Conservation (phyloP, 2,888 invertebrate genomes). For the Parnassius apollo region DNA sequence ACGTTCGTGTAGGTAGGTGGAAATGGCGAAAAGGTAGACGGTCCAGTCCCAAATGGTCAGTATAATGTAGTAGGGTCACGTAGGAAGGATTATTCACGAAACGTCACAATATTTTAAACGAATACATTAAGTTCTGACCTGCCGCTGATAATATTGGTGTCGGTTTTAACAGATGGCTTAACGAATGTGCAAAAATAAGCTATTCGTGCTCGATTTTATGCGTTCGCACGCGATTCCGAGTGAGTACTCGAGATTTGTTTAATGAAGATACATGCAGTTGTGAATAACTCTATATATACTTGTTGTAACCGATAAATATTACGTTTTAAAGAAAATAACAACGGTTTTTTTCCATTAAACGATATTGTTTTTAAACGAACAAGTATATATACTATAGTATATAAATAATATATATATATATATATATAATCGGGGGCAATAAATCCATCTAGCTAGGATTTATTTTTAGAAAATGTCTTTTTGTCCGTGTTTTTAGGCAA, state of each 20-base stretch:
- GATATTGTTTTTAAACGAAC: too few relatives aligned
- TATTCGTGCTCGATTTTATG: constrained; percentile 32
- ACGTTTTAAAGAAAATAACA: too few relatives aligned
- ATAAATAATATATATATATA: too few relatives aligned
- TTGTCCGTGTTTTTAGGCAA: too few relatives aligned
- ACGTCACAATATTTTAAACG: constrained; percentile 74
- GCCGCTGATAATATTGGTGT: constrained; percentile 63
- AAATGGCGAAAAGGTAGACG: constrained; percentile 1
- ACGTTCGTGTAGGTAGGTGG: not conserved
- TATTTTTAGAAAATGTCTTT: too few relatives aligned
- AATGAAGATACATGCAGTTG: constrained; percentile 3
- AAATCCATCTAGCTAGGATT: too few relatives aligned
- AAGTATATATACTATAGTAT: too few relatives aligned
- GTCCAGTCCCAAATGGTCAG: constrained; percentile 32
- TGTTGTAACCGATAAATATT: too few relatives aligned
- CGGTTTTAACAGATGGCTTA: constrained; percentile 62
- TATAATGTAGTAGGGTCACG: constrained; percentile 49
- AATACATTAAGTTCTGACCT: constrained; percentile 63
- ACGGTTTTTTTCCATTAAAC: too few relatives aligned
- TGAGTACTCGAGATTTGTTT: constrained; percentile 24
- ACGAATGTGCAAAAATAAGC: constrained; percentile 54
- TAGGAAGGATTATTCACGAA: constrained; percentile 62
- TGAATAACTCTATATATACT: too few relatives aligned
- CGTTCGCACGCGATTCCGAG: constrained; percentile 25
- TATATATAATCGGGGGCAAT: too few relatives aligned